Conservation (phyloP, 2,888 invertebrate genomes). For the Melipona bicolor region DNA sequence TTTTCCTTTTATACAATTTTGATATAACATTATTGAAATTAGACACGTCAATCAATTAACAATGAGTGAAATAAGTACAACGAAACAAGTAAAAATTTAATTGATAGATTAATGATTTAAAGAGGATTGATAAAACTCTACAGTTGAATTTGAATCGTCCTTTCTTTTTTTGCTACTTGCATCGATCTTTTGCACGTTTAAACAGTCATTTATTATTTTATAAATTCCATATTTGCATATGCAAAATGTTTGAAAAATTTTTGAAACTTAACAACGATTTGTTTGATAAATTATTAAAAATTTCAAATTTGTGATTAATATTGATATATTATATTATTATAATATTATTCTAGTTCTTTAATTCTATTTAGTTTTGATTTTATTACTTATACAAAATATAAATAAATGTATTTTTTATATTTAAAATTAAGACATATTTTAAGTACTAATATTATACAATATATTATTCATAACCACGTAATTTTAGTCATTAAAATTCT, state of each 20-base stretch:
- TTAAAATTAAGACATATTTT: neutral
- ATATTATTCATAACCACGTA: neutral
- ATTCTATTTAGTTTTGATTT: neutral
- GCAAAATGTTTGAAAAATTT: neutral
- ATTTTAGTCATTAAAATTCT: neutral
- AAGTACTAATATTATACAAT: neutral
- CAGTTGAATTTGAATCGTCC: neutral
- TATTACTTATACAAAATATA: neutral
- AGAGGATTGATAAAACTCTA: neutral
- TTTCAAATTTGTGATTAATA: neutral
- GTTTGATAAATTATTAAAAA: neutral
- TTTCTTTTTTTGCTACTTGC: neutral
- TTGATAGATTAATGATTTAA: neutral
- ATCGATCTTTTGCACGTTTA: neutral
- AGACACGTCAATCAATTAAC: constrained; percentile 1
- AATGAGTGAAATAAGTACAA: neutral
- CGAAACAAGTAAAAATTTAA: neutral
- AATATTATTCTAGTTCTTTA: neutral
- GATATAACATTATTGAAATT: neutral
- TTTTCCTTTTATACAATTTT: constrained; percentile 13
- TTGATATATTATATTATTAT: neutral
- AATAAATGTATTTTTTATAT: neutral
- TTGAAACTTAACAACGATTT: neutral
- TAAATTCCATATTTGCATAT: neutral
- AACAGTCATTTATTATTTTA: neutral